phyloP scores from a whole-genome alignment of 2,888 invertebrate species.

The Ephialtes manifestator region DNA sequence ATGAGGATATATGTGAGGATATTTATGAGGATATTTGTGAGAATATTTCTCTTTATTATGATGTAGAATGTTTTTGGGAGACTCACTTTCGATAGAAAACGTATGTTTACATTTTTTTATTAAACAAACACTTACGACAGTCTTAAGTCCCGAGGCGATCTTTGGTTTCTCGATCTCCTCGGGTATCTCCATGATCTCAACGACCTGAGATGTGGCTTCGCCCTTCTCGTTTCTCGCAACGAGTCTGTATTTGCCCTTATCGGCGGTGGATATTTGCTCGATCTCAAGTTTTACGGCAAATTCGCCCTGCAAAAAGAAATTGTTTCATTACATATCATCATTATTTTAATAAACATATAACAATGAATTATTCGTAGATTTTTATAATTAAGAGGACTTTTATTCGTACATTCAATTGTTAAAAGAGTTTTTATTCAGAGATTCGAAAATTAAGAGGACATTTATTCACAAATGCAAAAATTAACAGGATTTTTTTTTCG shows the following conservation, averaged over 20 bases:
- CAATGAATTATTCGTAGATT: neutral
- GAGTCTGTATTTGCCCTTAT: conserved; percentile 96
- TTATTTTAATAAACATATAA: neutral
- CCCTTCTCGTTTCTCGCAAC: conserved; percentile 97
- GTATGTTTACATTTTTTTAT: conserved; percentile 26
- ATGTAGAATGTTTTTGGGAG: too few relatives aligned
- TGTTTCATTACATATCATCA: neutral
- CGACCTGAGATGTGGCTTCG: conserved; percentile 95
- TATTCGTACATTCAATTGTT: too few relatives aligned
- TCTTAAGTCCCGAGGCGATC: conserved; percentile 92
- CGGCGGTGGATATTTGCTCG: conserved; percentile 92
- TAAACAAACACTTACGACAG: conserved; percentile 88
- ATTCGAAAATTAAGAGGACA: too few relatives aligned
- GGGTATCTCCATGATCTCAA: conserved; percentile 94
- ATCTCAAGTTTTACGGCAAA: conserved; percentile 96
- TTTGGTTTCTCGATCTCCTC: conserved; percentile 93
- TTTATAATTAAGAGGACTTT: neutral
- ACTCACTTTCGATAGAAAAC: neutral
- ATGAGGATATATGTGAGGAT: too few relatives aligned
- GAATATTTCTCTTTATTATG: too few relatives aligned
- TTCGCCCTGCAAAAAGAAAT: conserved; percentile 89
- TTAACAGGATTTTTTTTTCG: too few relatives aligned
- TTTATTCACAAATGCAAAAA: too few relatives aligned
- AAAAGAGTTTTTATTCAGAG: neutral
- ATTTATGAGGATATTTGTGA: too few relatives aligned